Conservation (phyloP, 2,113 vertebrate species). For the Gambusia holbrooki region DNA sequence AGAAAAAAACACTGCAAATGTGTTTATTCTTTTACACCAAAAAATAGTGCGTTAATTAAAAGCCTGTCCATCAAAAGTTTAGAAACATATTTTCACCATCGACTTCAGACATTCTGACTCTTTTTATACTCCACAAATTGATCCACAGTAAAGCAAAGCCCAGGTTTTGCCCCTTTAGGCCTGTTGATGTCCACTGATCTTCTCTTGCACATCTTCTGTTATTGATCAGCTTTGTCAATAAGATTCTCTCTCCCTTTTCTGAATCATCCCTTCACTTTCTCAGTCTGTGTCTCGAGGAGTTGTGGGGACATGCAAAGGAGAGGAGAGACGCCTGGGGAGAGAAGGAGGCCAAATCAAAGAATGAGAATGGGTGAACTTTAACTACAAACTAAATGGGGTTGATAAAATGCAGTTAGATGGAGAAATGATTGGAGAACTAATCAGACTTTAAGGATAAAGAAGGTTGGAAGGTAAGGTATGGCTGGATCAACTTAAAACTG, state of each 20-base stretch:
- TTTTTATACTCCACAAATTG: conserved; percentile 22
- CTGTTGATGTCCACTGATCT: conserved; percentile 60
- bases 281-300: conserved; percentile 78
- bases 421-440: conserved; percentile 33
- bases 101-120: conserved; percentile 34
- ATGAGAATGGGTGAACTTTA: conserved; percentile 55
- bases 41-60: conserved; percentile 63
- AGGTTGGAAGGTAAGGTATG: conserved; percentile 31
- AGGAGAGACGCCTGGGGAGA: conserved; percentile 76
- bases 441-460: conserved; percentile 41
- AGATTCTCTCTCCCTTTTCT: conserved; percentile 47
- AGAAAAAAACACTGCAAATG: conserved; percentile 24
- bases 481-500: conserved; percentile 23
- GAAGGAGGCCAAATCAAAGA: conserved; percentile 70
- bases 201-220: conserved; percentile 61
- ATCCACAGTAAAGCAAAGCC: conserved; percentile 32
- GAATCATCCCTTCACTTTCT: conserved; percentile 66
- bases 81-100: conserved; percentile 36
- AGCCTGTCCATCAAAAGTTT: conserved; percentile 58
- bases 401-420: conserved; percentile 30
- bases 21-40: conserved; percentile 62
- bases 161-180: conserved; percentile 27
- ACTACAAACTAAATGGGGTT: conserved; percentile 43
- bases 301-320: conserved; percentile 80
- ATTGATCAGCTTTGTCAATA: conserved; percentile 64